These are phyloP conservation scores for Prionailurus viverrinus DNA, from an alignment of 2,113 vertebrate genomes.

Conservation along the genomic window DNA sequence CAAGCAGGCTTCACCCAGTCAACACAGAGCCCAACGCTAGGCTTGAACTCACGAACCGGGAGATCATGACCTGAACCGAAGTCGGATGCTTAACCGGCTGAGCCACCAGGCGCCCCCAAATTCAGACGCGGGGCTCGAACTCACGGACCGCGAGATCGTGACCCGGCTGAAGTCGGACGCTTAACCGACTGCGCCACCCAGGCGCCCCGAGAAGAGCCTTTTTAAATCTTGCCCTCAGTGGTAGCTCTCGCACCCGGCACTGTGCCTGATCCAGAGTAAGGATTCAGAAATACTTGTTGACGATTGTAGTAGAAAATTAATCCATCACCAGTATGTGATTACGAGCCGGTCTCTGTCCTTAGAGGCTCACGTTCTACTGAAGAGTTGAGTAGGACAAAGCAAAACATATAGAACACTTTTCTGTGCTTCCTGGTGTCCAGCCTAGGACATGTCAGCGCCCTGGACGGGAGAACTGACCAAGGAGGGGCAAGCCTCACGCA, in stretches of 20 bases:
- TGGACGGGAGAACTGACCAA: background rate
- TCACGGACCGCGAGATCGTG: no score
- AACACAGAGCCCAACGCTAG: no score
- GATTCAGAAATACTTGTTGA: constrained; percentile 29
- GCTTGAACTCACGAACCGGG: no score
- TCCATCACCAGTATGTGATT: background rate
- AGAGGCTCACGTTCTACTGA: constrained; percentile 37
- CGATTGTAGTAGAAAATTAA: background rate
- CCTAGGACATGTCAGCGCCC: background rate
- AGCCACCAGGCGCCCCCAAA: background rate
- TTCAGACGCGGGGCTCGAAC: no score
- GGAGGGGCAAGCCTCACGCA: background rate
- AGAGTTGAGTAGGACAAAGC: background rate
- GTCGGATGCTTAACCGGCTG: no score
- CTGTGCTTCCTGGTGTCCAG: background rate
- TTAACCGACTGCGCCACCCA: no score
- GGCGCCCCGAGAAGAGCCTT: background rate
- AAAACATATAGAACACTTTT: background rate
- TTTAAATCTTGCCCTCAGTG: background rate
- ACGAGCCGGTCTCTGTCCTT: background rate
- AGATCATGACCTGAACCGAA: no score
- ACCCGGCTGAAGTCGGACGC: no score
- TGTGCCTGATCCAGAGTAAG: background rate
- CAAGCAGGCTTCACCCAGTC: no score
- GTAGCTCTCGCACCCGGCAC: background rate